A percentile compares a stretch with the other conserved stretches of the same genome.
phyloP scores from a whole-genome alignment of 2,888 invertebrate genomes.

The Meiosimyza platycephala region DNA sequence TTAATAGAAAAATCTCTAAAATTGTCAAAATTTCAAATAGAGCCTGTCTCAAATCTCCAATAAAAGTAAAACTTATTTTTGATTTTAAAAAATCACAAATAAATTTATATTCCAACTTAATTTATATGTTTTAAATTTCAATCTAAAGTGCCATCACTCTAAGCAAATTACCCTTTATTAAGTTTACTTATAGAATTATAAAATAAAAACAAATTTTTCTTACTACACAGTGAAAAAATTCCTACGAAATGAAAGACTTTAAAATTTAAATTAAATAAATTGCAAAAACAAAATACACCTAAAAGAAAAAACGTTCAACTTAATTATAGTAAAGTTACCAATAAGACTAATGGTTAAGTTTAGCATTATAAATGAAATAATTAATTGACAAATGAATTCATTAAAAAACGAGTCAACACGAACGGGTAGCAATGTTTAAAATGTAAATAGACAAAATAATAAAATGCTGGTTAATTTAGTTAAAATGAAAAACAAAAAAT shows the following conservation, averaged over 20 bases:
- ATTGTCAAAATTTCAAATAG: too few relatives aligned
- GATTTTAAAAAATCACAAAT: too few relatives aligned
- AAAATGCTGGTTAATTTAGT: too few relatives aligned
- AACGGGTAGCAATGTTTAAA: constrained; percentile 24
- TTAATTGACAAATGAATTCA: constrained; percentile 37
- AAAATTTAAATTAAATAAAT: constrained; percentile 43
- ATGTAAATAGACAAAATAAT: background rate
- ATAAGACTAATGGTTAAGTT: constrained; percentile 8
- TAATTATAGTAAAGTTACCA: constrained; percentile 25
- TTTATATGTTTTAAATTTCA: too few relatives aligned
- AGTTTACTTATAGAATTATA: constrained; percentile 2
- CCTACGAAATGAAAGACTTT: constrained; percentile 51
- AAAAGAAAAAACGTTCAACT: constrained; percentile 9
- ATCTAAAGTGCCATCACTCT: too few relatives aligned
- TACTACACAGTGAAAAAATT: constrained; percentile 47
- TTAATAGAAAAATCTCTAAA: too few relatives aligned
- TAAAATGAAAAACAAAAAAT: too few relatives aligned
- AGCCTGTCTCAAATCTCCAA: too few relatives aligned
- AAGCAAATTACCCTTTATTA: too few relatives aligned
- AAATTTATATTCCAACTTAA: too few relatives aligned
- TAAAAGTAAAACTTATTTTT: too few relatives aligned
- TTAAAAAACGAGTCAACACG: constrained; percentile 16
- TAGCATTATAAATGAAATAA: constrained; percentile 24
- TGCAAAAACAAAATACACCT: constrained; percentile 11
- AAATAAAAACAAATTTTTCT: constrained; percentile 39